Evolutionary conservation across 2,888 invertebrate genomes (phyloP).

Genomic region (Meloe dianella): DNA sequence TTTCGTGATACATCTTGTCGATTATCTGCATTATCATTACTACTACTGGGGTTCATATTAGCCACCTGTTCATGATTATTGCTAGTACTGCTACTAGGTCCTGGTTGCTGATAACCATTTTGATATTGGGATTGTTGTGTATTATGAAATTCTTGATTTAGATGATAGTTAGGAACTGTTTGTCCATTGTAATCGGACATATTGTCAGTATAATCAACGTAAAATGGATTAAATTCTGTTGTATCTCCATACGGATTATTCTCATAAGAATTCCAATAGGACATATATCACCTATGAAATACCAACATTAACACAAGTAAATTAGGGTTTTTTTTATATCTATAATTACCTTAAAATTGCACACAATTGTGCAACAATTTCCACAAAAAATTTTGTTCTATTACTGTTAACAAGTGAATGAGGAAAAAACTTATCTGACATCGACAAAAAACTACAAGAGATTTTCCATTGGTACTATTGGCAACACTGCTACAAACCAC

Average conservation of each 20-base stretch:
- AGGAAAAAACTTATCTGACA: background rate
- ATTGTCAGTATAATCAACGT: constrained; percentile 22
- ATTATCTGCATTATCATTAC: constrained; percentile 5
- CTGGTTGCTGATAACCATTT: constrained; percentile 20
- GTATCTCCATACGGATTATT: constrained; percentile 20
- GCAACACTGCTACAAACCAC: background rate
- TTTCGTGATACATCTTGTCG: constrained; percentile 10
- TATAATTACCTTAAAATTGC: background rate
- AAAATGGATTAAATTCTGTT: constrained; percentile 21
- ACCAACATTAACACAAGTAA: too few species aligned
- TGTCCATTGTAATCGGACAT: constrained; percentile 25
- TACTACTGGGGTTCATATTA: background rate
- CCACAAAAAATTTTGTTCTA: background rate
- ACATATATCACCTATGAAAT: constrained; percentile 18
- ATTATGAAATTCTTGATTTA: constrained; percentile 16
- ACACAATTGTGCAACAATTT: background rate
- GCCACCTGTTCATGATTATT: constrained; percentile 21
- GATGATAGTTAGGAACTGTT: constrained; percentile 11
- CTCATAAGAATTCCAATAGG: constrained; percentile 26
- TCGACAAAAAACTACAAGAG: background rate
- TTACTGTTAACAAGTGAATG: background rate
- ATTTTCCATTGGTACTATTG: background rate
- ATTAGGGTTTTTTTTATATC: too few species aligned
- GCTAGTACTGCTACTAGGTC: background rate
- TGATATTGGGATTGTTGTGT: constrained; percentile 11